Percentiles rank a stretch among this genome's conserved stretches.
phyloP scores from a whole-genome alignment of 2,113 vertebrate genomes.

The Cygnus buccinator region DNA sequence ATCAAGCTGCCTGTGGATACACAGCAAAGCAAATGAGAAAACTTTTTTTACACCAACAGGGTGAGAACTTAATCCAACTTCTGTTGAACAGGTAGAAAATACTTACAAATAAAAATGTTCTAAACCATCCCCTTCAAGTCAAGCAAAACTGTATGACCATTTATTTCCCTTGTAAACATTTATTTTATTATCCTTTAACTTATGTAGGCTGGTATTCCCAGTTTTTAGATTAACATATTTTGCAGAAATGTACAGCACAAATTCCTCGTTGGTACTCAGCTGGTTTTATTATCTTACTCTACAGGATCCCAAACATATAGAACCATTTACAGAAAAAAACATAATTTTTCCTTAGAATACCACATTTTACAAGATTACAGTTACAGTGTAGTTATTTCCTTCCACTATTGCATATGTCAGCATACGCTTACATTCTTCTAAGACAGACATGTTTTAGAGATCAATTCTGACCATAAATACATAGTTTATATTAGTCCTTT shows the following conservation, averaged over 20 bases:
- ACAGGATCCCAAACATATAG: background rate
- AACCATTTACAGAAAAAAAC: background rate
- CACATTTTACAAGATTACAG: conserved; percentile 14
- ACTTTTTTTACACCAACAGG: background rate
- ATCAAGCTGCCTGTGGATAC: background rate
- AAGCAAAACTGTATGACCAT: background rate
- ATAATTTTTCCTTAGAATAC: background rate
- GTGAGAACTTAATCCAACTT: conserved; percentile 10
- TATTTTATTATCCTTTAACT: background rate
- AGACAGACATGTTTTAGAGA: background rate
- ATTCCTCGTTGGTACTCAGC: background rate
- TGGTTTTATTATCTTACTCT: conserved; percentile 3
- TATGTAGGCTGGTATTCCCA: background rate
- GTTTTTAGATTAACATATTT: background rate
- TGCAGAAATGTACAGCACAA: conserved; percentile 19
- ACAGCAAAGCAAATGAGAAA: background rate
- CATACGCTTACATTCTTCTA: background rate
- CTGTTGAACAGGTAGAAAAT: background rate
- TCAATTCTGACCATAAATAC: conserved; percentile 65
- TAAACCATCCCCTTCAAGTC: background rate
- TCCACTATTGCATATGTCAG: background rate
- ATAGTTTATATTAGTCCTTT: conserved; percentile 31
- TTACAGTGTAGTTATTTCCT: background rate
- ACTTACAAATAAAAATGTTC: conserved; percentile 24
- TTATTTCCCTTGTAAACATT: background rate